Percentiles rank a stretch among this genome's conserved stretches.
phyloP scores from a whole-genome alignment of 92 coral and sea anemone genomes.

The Paragorgia papillata region DNA sequence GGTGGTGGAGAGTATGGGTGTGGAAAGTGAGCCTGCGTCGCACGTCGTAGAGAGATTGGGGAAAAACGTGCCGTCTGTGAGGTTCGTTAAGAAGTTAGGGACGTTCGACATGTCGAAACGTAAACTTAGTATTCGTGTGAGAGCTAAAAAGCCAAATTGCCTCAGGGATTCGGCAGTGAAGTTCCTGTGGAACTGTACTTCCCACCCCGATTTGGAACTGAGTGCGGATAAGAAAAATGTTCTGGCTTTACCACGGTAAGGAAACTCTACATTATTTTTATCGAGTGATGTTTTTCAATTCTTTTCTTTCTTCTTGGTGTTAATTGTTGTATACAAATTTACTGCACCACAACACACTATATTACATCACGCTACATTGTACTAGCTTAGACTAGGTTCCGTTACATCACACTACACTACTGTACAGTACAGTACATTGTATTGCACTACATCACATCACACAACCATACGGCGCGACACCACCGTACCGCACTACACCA shows the following conservation, averaged over 20 bases:
- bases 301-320: not conserved
- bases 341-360: not conserved
- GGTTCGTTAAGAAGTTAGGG: not conserved
- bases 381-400: not conserved
- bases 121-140: not conserved
- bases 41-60: not conserved
- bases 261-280: not conserved
- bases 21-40: not conserved
- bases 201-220: not conserved
- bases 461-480: not conserved
- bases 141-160: not conserved
- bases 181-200: not conserved
- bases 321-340: too few species aligned
- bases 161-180: not conserved
- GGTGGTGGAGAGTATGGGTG: not conserved
- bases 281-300: not conserved
- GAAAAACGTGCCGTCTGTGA: not conserved
- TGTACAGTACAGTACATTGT: not conserved
- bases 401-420: not conserved
- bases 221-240: not conserved
- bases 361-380: not conserved
- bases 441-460: not conserved
- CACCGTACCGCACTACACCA: not conserved
- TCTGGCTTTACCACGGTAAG: not conserved
- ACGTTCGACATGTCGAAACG: not conserved